phyloP scores from a whole-genome alignment of 2,113 vertebrate genomes.

The Alaudala cheleensis region DNA sequence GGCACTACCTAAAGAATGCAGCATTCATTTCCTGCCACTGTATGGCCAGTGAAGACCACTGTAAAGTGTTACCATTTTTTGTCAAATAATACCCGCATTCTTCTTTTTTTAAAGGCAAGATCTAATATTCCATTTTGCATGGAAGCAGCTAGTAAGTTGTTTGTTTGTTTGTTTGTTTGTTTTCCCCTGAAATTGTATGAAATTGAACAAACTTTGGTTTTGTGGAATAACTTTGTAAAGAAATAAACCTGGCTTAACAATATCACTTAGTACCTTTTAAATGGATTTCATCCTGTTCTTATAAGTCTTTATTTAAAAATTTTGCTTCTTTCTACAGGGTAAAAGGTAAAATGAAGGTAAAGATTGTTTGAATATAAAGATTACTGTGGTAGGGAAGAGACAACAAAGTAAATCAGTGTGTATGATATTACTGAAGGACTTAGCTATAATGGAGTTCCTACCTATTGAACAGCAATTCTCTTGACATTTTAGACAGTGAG shows the following conservation, averaged over 20 bases:
- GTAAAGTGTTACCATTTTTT: neutral
- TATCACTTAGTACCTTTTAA: neutral
- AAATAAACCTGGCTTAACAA: neutral
- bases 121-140: neutral
- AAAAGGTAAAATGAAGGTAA: neutral
- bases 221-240: neutral
- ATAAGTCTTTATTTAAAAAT: neutral
- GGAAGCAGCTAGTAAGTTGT: neutral
- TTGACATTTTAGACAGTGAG: neutral
- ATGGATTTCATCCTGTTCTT: neutral
- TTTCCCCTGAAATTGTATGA: neutral
- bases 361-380: neutral
- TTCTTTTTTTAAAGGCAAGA: neutral
- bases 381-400: neutral
- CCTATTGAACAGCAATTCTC: neutral
- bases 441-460: neutral
- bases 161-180: accelerated
- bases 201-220: neutral
- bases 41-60: neutral
- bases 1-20: neutral
- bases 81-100: neutral
- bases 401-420: neutral
- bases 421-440: neutral
- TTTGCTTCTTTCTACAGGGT: neutral
- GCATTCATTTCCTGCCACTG: neutral